Percentiles rank a stretch among this genome's conserved stretches.
Conservation (phyloP, 1,140 invertebrate genomes). For the Euura saliciscinereae region DNA sequence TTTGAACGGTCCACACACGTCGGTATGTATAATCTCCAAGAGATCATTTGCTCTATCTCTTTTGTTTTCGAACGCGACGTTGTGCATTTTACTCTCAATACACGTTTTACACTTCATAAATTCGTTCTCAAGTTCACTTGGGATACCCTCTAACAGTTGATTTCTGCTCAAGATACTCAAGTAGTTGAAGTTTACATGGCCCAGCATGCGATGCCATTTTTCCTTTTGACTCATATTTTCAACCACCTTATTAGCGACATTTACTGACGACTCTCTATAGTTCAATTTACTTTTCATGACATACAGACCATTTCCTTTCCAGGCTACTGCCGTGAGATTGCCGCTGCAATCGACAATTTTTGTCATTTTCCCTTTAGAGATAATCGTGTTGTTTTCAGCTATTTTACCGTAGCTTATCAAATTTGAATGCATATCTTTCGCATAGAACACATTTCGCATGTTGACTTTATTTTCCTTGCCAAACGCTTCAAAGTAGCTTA, state of each 20-base stretch:
- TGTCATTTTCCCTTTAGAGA: slow-evolving; percentile 11
- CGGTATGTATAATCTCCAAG: slow-evolving; percentile 37
- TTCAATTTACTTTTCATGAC: background rate
- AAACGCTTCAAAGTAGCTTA: slow-evolving; percentile 15
- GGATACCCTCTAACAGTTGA: slow-evolving; percentile 9
- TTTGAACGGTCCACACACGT: slow-evolving; percentile 45
- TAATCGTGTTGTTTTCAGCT: slow-evolving; percentile 8
- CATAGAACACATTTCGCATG: slow-evolving; percentile 12
- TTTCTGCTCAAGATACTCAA: slow-evolving; percentile 11
- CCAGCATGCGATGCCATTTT: slow-evolving; percentile 37
- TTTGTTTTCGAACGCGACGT: slow-evolving; percentile 14
- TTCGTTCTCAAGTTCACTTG: background rate
- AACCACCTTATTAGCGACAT: background rate
- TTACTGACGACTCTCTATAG: background rate
- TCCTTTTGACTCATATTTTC: slow-evolving; percentile 12
- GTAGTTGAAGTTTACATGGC: slow-evolving; percentile 35
- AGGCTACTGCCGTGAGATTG: slow-evolving; percentile 8
- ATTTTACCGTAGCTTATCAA: slow-evolving; percentile 15
- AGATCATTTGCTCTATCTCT: slow-evolving; percentile 18
- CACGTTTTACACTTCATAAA: slow-evolving; percentile 18
- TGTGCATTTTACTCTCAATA: slow-evolving; percentile 16
- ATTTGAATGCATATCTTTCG: slow-evolving; percentile 12
- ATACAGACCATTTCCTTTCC: slow-evolving; percentile 5
- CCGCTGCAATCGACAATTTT: slow-evolving; percentile 8
- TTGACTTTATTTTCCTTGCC: slow-evolving; percentile 12